Evolutionary conservation across 2,797 vertebrate species (phyloP), one percentile per base, ranked within the genome.

Genomic region (Salmo trutta): DNA sequence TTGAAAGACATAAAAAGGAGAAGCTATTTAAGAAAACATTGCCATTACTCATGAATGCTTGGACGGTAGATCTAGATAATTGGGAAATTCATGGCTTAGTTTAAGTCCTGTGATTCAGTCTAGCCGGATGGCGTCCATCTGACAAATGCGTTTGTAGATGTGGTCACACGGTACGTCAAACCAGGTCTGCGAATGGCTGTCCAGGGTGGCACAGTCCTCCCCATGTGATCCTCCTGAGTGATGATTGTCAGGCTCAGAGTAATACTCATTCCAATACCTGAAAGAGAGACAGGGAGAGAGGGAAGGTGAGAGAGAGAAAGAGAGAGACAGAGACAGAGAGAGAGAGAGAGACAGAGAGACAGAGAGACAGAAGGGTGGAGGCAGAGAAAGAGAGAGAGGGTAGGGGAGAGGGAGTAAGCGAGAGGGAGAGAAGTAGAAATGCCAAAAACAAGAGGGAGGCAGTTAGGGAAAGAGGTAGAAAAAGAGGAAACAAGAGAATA

Each of bases 241-340:
- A 68, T 89, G 86, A 64, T 91, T 93, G 79, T 91, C 76, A 68
- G 91, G 86, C 82, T 93, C 86, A 33, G 79, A 71, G 52, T 80
- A 54, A 68, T 3, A 78, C 65, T 87, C 75, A 80, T 87, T 77
- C 87, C 89, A 91, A 53, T 89, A 90, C 77, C 91, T 93, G 83
- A 73, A 83, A 79, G 66, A 82, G 47, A 84, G 36, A 10, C 71
- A 79, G 64, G 59, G 62, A 56, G 31, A 36, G 62, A 77, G 33
- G 65, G 54, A 15, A 66, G 47, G 19, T 2, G 15, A 78, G 19
- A 62, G 71, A 76, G 81, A 83, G 75, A 36, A 1, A 36, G 36
- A 8, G 1, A 41, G 4, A 33, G 31, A 33, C 4, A 33, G 31
- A 33, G 31, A 33, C 31, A 33, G 54, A 77, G 31, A 75, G 66